phyloP scores from a whole-genome alignment of 2,888 invertebrate species.

The Ophion costatus region DNA sequence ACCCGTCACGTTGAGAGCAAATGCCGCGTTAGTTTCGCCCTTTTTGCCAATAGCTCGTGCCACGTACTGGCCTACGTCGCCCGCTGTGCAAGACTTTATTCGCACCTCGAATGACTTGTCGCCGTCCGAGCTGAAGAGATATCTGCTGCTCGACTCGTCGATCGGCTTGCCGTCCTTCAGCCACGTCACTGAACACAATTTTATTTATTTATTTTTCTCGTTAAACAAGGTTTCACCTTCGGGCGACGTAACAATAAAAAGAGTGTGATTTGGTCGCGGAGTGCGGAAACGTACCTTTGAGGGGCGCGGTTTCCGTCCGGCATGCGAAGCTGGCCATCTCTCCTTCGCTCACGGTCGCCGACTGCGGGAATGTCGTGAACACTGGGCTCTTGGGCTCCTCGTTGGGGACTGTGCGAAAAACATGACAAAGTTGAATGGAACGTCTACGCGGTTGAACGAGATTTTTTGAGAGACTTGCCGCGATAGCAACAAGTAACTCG shows the following conservation, averaged over 20 bases:
- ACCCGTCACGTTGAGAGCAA: slow-evolving; percentile 92
- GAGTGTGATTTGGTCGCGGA: not conserved
- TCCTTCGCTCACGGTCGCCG: slow-evolving; percentile 92
- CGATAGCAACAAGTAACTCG: not conserved
- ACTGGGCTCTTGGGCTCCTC: slow-evolving; percentile 93
- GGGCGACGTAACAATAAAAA: not conserved
- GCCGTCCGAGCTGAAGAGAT: slow-evolving; percentile 93
- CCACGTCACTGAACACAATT: slow-evolving; percentile 87
- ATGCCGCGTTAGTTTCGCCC: slow-evolving; percentile 93
- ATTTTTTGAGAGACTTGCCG: not conserved
- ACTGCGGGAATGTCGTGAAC: slow-evolving; percentile 95
- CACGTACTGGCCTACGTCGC: slow-evolving; percentile 95
- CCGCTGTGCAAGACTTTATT: slow-evolving; percentile 89
- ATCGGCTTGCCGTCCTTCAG: slow-evolving; percentile 96
- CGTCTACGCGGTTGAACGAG: not conserved
- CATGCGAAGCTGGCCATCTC: slow-evolving; percentile 92
- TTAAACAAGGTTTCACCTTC: not conserved
- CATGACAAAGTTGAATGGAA: not conserved
- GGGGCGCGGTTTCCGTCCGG: slow-evolving; percentile 88
- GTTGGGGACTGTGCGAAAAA: slow-evolving; percentile 89
- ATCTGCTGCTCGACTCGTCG: slow-evolving; percentile 91
- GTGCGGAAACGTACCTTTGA: slow-evolving; percentile 83
- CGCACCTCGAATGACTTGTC: slow-evolving; percentile 91
- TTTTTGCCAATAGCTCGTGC: slow-evolving; percentile 94
- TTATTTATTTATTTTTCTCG: not conserved